Evolutionary conservation across 2,797 vertebrate species (phyloP).

Genomic region (Sus cebifrons): DNA sequence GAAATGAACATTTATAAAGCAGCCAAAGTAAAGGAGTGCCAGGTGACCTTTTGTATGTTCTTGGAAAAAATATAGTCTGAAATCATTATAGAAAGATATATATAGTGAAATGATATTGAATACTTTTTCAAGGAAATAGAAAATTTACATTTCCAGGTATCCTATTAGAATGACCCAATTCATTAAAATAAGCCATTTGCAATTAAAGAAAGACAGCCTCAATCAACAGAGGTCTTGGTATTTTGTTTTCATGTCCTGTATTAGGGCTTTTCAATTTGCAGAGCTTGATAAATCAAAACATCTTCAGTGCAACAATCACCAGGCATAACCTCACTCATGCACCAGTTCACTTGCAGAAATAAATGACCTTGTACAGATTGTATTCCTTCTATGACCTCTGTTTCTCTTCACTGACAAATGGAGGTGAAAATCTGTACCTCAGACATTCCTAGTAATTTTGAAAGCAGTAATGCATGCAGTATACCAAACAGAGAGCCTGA

Average conservation of each 20-base stretch:
- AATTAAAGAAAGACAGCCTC: background rate
- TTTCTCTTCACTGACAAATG: background rate
- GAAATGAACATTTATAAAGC: slow-evolving; percentile 41
- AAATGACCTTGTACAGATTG: background rate
- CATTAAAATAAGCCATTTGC: slow-evolving; percentile 33
- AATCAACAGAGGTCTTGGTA: background rate
- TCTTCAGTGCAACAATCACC: background rate
- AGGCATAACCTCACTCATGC: background rate
- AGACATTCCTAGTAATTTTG: background rate
- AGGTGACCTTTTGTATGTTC: slow-evolving; percentile 64
- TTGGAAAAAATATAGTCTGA: background rate
- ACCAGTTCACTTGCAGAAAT: background rate
- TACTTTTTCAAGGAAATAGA: slow-evolving; percentile 35
- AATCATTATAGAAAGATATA: background rate
- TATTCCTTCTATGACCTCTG: background rate
- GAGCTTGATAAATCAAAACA: background rate
- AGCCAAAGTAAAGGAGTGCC: slow-evolving; percentile 10
- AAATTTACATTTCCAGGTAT: background rate
- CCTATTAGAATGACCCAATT: background rate
- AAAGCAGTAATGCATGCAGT: background rate
- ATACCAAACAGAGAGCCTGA: background rate
- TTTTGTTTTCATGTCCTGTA: background rate
- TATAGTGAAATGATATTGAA: slow-evolving; percentile 22
- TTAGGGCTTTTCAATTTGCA: background rate
- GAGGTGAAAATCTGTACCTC: background rate